phyloP scores from a whole-genome alignment of 2,113 vertebrate genomes.

The Osmerus mordax region DNA sequence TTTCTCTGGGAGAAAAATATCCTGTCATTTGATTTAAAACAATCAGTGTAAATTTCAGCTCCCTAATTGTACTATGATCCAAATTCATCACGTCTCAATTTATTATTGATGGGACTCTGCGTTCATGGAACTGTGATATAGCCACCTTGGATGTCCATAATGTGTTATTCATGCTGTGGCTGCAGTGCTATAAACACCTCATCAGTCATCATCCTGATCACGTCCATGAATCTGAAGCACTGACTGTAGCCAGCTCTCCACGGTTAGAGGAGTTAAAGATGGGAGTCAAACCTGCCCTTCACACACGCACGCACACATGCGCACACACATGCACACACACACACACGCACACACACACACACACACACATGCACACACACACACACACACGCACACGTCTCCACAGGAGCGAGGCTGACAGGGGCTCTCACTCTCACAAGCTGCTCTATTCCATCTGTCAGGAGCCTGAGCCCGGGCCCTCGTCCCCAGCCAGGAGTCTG shows the following conservation, averaged over 20 bases:
- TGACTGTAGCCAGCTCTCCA: background rate
- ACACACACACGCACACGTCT: constrained; percentile 51
- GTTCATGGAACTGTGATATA: too few species aligned
- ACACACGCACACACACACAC: too few species aligned
- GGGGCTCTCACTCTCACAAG: constrained; percentile 60
- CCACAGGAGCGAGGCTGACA: constrained; percentile 57
- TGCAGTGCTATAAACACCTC: background rate
- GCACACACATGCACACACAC: background rate
- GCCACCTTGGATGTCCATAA: too few species aligned
- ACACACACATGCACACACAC: too few species aligned
- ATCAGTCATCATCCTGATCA: background rate
- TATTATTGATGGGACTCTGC: too few species aligned
- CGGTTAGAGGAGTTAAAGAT: constrained; percentile 41
- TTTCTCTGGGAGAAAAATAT: too few species aligned
- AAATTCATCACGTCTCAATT: too few species aligned
- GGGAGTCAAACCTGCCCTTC: constrained; percentile 58
- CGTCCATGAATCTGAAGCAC: constrained; percentile 27
- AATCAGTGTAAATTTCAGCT: too few species aligned
- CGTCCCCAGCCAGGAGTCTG: constrained; percentile 39
- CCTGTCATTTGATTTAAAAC: too few species aligned
- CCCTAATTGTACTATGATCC: too few species aligned
- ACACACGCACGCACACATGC: too few species aligned
- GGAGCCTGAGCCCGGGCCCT: constrained; percentile 49
- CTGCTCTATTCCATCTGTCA: constrained; percentile 71
- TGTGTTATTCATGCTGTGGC: background rate